Evolutionary conservation across 2,797 vertebrate genomes (phyloP).

Genomic region (Onychomys leucogaster): DNA sequence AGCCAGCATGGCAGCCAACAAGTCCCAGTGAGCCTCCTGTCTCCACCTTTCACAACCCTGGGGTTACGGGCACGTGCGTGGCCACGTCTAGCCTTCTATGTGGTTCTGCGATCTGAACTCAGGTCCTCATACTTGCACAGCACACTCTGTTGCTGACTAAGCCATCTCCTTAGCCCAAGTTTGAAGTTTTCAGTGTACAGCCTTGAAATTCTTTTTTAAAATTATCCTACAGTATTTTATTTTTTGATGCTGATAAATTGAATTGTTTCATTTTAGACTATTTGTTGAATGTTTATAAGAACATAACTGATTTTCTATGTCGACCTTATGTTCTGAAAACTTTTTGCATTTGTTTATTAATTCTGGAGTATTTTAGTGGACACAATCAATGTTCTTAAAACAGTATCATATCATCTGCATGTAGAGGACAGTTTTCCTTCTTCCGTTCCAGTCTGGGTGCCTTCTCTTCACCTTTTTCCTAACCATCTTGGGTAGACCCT

Average conservation of each 20-base stretch:
- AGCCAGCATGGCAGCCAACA: not conserved
- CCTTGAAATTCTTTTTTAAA: not conserved
- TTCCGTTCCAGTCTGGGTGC: not conserved
- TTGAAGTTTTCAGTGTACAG: not conserved
- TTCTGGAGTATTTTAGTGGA: not conserved
- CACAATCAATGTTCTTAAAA: not conserved
- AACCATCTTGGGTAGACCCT: not conserved
- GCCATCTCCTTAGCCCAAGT: constrained; percentile 27
- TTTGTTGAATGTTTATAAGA: not conserved
- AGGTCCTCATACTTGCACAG: not conserved
- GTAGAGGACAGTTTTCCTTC: not conserved
- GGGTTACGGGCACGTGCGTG: too few species aligned
- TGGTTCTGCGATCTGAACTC: not conserved
- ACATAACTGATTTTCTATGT: not conserved
- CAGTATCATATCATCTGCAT: not conserved
- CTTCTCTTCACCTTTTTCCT: constrained; percentile 15
- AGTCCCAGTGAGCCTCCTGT: not conserved
- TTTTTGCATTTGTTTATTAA: constrained; percentile 19
- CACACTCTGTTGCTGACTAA: not conserved
- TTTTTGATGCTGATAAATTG: not conserved
- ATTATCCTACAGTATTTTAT: not conserved
- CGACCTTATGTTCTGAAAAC: not conserved
- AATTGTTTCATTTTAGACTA: constrained; percentile 12
- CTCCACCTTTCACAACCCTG: not conserved
- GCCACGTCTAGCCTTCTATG: not conserved